Base-by-base conservation (phyloP, 2,113 vertebrate genomes). In the Pithys albifrons region DNA sequence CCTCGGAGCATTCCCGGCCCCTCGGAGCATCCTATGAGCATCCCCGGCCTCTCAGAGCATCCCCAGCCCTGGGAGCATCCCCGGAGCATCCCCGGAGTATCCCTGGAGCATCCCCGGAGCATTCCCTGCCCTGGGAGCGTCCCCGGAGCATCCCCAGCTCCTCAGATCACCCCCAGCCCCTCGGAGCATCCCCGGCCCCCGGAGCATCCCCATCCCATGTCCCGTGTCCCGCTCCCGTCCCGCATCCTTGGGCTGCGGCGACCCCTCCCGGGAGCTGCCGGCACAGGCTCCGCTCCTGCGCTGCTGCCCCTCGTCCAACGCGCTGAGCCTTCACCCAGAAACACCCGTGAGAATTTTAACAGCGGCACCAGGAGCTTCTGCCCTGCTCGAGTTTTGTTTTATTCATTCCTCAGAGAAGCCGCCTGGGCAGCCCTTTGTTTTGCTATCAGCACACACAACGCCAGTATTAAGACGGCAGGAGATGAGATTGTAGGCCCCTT, bases 181-280 rank as follows among this genome's bases (percentile, higher is more conserved):
- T 14, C 41, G 41, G 12, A 41, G 41, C 41, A 49, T 24, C 24
- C 23, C 48, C 48, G 48, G 58, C 3, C 14, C 14, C 15, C 27
- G 14, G 37, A 39, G 59, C 37, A 41, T 41, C 35, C 59, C 35
- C 2, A 22, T 25, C n/a, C 57, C 37, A 7, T 23, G 33, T 23
- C 33, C 33, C 33, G 41, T 24, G 46, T 48, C 46, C n/a, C 11
- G 14, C 11, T 23, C 59, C 41, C 7, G 2, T 84, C 10, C 41
- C 41, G 41, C 41, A 88, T 80, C 86, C 92, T 48, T 58, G 97
- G 94, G 95, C 97, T 98, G 93, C 93, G 91, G 97, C 96, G 97
- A 91, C 98, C 97, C 82, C 98, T 98, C 92, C 97, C 85, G 97
- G 96, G 72, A 3, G 19, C 6, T 4, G 1, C 2, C 1, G 52